These are phyloP conservation scores for Gadopsis bispinosus DNA, from an alignment of 2,797 vertebrate genomes.

Conservation along the genomic window DNA sequence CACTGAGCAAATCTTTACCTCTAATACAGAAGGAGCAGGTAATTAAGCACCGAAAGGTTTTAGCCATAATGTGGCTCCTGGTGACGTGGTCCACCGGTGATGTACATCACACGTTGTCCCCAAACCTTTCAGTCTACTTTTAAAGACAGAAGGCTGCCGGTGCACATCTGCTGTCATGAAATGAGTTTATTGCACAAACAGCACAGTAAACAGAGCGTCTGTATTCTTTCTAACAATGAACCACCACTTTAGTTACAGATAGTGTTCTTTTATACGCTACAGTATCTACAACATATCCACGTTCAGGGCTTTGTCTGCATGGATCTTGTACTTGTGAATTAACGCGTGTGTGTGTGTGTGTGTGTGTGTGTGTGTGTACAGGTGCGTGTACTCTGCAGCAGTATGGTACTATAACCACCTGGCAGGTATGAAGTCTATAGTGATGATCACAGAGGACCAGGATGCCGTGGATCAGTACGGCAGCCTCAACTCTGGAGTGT, in stretches of 20 bases:
- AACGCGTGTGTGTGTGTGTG: slow-evolving; percentile 26
- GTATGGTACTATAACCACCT: slow-evolving; percentile 96
- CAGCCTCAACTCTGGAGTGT: slow-evolving; percentile 91
- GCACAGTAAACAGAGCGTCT: not conserved
- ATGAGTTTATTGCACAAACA: not conserved
- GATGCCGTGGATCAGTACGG: slow-evolving; percentile 86
- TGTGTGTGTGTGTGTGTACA: slow-evolving; percentile 65
- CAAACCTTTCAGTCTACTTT: not conserved
- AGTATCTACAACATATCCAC: not conserved
- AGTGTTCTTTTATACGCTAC: not conserved
- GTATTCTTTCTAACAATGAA: not conserved
- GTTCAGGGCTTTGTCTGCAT: slow-evolving; percentile 24
- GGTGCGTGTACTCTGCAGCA: slow-evolving; percentile 93
- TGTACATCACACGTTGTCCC: not conserved
- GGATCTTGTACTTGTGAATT: not conserved
- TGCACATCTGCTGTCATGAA: slow-evolving; percentile 17
- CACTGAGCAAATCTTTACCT: not conserved
- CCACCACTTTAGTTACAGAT: not conserved
- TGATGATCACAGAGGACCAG: slow-evolving; percentile 95
- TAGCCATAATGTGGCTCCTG: not conserved
- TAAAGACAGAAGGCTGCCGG: not conserved
- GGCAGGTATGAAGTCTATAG: slow-evolving; percentile 87
- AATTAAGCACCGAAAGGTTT: not conserved
- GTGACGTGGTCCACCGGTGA: not conserved
- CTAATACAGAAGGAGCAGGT: not conserved